Conservation (phyloP, 2,113 vertebrate species). For the Megalops atlanticus region DNA sequence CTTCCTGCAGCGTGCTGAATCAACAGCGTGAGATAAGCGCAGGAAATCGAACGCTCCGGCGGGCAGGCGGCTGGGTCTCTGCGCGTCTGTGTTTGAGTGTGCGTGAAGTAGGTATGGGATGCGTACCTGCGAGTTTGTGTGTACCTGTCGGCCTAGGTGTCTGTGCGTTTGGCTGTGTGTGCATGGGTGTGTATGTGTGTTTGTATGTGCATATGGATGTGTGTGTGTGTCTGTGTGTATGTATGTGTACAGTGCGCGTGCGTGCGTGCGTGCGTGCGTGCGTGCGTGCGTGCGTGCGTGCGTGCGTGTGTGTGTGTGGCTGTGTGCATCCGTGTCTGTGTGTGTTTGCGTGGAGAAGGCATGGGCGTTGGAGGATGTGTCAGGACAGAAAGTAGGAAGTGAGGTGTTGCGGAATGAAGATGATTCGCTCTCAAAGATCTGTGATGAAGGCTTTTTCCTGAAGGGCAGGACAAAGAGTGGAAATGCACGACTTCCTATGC, state of each 20-base stretch:
- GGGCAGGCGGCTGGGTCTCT: too few species aligned
- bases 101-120: too few species aligned
- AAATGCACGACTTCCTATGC: neutral
- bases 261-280: neutral
- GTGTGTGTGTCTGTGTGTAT: slow-evolving; percentile 37
- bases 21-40: slow-evolving; percentile 9
- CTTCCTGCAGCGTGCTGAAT: slow-evolving; percentile 22
- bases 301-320: too few species aligned
- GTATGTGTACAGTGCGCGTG: slow-evolving; percentile 24
- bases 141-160: too few species aligned
- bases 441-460: too few species aligned
- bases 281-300: slow-evolving; percentile 11
- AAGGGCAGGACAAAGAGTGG: neutral
- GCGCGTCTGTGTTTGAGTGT: too few species aligned
- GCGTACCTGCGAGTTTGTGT: too few species aligned
- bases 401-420: neutral
- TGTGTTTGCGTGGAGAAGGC: neutral
- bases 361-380: neutral
- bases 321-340: too few species aligned
- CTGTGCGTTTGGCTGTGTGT: neutral
- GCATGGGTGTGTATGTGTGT: neutral
- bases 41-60: neutral
- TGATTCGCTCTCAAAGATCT: too few species aligned
- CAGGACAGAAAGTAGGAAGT: neutral
- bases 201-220: neutral